These are phyloP conservation scores for Budorcas taxicolor DNA, from an alignment of 2,113 vertebrate species.

Conservation along the genomic window DNA sequence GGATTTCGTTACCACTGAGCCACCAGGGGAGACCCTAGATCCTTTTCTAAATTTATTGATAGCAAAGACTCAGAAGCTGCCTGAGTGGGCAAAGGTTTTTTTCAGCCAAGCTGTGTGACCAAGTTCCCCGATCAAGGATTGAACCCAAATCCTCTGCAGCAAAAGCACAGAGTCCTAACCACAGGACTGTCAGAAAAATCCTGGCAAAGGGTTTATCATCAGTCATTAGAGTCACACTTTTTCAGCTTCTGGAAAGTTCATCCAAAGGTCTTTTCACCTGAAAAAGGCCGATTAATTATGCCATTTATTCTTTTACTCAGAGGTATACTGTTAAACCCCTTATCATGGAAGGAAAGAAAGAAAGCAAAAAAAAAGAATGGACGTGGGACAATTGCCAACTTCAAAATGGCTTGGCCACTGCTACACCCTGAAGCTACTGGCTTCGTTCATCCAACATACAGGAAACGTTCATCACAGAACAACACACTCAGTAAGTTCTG, in stretches of 20 bases:
- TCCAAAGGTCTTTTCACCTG: not conserved
- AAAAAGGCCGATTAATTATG: accelerated
- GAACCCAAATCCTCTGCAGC: not conserved
- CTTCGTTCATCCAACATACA: accelerated
- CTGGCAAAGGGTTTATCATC: not conserved
- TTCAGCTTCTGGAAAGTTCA: not conserved
- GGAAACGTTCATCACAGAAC: accelerated
- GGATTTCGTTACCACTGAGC: not conserved
- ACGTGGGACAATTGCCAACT: accelerated
- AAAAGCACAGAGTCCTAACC: not conserved
- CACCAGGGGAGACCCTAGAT: not conserved
- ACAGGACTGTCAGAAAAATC: not conserved
- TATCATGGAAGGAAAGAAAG: accelerated
- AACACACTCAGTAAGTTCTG: accelerated
- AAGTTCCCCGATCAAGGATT: not conserved
- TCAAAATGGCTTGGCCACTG: too few species aligned
- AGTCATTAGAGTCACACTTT: not conserved
- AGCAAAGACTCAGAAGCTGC: not conserved
- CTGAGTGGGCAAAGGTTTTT: not conserved
- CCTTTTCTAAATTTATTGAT: not conserved
- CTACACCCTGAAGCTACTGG: not conserved
- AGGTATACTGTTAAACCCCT: accelerated
- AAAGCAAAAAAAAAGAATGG: accelerated
- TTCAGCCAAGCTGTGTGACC: not conserved
- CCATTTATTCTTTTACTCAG: not conserved